Conservation (phyloP, 1,140 invertebrate genomes). For the Eubasilissa regina region DNA sequence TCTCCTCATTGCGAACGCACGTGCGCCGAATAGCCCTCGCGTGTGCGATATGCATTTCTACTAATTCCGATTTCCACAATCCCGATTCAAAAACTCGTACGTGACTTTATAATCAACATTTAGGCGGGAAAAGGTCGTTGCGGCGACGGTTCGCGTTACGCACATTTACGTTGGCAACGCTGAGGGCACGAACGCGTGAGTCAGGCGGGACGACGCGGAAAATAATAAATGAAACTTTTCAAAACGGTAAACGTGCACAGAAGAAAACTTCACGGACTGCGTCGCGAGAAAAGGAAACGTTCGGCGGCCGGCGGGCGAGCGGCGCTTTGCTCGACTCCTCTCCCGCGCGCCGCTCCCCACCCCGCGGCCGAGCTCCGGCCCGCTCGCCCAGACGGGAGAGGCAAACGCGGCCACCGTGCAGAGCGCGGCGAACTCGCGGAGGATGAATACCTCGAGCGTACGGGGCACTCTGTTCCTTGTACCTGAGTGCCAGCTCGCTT, state of each 20-base stretch:
- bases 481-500: constrained; percentile 7
- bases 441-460: neutral
- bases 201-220: neutral
- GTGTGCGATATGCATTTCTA: no score
- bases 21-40: no score
- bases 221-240: constrained; percentile 35
- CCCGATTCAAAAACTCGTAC: constrained; percentile 27
- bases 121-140: constrained; percentile 48
- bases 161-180: constrained; percentile 25
- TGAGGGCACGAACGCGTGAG: constrained; percentile 16
- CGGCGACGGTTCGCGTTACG: neutral
- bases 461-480: neutral
- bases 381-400: constrained; percentile 12
- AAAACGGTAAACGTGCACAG: constrained; percentile 39
- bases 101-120: constrained; percentile 50
- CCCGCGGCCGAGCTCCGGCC: constrained; percentile 18
- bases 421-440: neutral
- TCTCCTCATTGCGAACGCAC: no score
- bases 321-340: constrained; percentile 39
- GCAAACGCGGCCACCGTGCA: neutral
- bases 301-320: constrained; percentile 35
- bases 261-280: constrained; percentile 45
- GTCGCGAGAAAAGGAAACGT: constrained; percentile 37
- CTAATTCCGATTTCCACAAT: neutral
- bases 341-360: constrained; percentile 29